A percentile compares a stretch with the other conserved stretches of the same genome.
Evolutionary conservation across 2,797 vertebrate species (phyloP).

Genomic region (Hirundo rustica): DNA sequence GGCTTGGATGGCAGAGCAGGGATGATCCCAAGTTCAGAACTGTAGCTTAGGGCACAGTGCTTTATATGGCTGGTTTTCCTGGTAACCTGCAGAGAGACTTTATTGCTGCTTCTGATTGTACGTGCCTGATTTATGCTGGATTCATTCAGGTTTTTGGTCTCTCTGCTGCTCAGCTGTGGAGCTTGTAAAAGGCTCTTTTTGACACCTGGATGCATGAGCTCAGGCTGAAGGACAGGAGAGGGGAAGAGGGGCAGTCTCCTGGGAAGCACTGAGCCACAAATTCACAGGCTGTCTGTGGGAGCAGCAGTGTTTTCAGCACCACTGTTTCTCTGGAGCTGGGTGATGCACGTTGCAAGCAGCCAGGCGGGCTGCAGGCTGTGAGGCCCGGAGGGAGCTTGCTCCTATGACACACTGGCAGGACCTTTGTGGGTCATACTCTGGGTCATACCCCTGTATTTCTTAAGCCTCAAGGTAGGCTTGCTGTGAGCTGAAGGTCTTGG

Average conservation of each 20-base stretch:
- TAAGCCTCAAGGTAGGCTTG: neutral
- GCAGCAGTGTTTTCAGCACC: neutral
- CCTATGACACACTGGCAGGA: rapidly evolving
- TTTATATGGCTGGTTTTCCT: neutral
- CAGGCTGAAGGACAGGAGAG: neutral
- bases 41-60: neutral
- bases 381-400: neutral
- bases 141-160: neutral
- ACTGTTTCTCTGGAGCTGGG: neutral
- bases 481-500: neutral
- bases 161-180: neutral
- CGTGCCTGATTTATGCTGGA: neutral
- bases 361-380: neutral
- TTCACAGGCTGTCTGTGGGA: neutral
- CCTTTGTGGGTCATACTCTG: neutral
- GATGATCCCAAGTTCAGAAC: neutral
- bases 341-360: neutral
- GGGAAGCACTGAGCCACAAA: neutral
- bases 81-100: neutral
- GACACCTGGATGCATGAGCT: neutral
- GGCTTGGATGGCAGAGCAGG: neutral
- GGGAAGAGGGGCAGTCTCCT: neutral
- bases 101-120: neutral
- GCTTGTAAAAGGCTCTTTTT: neutral
- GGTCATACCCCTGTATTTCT: neutral